A percentile compares a stretch with the other conserved stretches of the same genome.
Evolutionary conservation across 2,113 vertebrate species (phyloP).

Genomic region (Pleuronectes platessa): DNA sequence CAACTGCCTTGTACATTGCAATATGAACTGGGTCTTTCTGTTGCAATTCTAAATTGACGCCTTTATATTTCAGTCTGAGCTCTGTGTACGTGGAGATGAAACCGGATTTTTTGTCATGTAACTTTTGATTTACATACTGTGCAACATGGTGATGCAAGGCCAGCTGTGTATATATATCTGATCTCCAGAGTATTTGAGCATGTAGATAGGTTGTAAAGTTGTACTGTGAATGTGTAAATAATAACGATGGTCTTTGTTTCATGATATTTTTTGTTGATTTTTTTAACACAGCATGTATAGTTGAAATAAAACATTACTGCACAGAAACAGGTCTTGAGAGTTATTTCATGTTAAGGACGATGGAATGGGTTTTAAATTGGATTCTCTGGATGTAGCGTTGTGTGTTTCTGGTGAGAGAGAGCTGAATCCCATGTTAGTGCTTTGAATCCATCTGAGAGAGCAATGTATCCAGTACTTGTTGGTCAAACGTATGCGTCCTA

Average conservation of each 20-base stretch:
- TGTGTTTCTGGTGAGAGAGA: slow-evolving; percentile 1
- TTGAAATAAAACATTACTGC: slow-evolving; percentile 98
- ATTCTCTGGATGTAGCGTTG: neutral
- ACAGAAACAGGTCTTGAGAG: slow-evolving; percentile 60
- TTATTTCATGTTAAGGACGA: neutral
- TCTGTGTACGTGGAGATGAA: slow-evolving; percentile 90
- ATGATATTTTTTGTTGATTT: slow-evolving; percentile 77
- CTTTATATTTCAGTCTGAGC: slow-evolving; percentile 92
- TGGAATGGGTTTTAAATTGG: neutral
- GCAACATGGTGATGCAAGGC: slow-evolving; percentile 87
- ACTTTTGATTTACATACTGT: slow-evolving; percentile 90
- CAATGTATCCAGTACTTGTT: slow-evolving; percentile 16
- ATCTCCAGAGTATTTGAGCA: slow-evolving; percentile 95
- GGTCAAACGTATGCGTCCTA: slow-evolving; percentile 19
- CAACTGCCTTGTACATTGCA: slow-evolving; percentile 97
- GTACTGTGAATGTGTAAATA: slow-evolving; percentile 99
- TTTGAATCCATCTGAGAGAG: slow-evolving; percentile 24
- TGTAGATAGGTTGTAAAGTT: slow-evolving; percentile 99
- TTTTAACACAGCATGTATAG: slow-evolving; percentile 99
- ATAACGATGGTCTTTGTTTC: slow-evolving; percentile 89
- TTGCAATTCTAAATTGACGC: slow-evolving; percentile 94
- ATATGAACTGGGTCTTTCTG: slow-evolving; percentile 81
- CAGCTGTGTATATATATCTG: slow-evolving; percentile 89
- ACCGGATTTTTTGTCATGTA: slow-evolving; percentile 87
- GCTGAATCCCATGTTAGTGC: slow-evolving; percentile 15